phyloP scores from a whole-genome alignment of 1,140 invertebrate species.

The Calephelis virginiensis region DNA sequence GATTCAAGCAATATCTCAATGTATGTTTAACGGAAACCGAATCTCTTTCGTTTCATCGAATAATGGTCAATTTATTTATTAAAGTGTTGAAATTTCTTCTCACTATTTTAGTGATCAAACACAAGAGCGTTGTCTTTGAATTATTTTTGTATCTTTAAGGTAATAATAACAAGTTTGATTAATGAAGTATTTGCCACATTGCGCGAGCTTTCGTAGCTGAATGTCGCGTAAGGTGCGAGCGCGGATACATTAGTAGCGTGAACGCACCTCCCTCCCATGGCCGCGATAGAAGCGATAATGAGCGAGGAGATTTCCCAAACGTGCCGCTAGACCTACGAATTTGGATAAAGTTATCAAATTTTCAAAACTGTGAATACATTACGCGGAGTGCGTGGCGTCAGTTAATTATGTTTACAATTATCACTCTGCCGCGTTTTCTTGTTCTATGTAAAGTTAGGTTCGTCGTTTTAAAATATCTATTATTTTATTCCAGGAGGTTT shows the following conservation, averaged over 20 bases:
- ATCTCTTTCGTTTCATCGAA: too few species aligned
- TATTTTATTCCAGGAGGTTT: not conserved
- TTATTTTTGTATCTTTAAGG: too few species aligned
- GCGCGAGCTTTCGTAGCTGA: conserved; percentile 31
- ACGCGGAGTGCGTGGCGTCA: conserved; percentile 37
- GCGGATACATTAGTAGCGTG: conserved; percentile 56
- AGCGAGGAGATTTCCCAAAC: conserved; percentile 66
- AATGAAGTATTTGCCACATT: not conserved
- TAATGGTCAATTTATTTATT: too few species aligned
- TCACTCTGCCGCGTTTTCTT: conserved; percentile 18
- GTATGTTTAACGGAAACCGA: too few species aligned
- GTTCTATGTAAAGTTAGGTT: conserved; percentile 14
- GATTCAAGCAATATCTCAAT: too few species aligned
- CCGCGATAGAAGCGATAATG: conserved; percentile 66
- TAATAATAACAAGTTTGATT: not conserved
- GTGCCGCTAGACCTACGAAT: conserved; percentile 65
- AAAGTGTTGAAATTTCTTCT: too few species aligned
- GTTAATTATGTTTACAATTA: conserved; percentile 71
- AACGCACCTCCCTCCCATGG: conserved; percentile 47
- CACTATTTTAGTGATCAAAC: too few species aligned
- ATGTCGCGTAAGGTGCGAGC: conserved; percentile 51
- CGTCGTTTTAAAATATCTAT: conserved; percentile 3
- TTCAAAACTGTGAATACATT: conserved; percentile 72
- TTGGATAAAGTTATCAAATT: conserved; percentile 76
- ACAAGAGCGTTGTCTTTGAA: too few species aligned